A percentile compares a stretch with the other conserved stretches of the same genome.
phyloP scores from a whole-genome alignment of 2,797 vertebrate genomes.

The Pseudochirops corinnae region DNA sequence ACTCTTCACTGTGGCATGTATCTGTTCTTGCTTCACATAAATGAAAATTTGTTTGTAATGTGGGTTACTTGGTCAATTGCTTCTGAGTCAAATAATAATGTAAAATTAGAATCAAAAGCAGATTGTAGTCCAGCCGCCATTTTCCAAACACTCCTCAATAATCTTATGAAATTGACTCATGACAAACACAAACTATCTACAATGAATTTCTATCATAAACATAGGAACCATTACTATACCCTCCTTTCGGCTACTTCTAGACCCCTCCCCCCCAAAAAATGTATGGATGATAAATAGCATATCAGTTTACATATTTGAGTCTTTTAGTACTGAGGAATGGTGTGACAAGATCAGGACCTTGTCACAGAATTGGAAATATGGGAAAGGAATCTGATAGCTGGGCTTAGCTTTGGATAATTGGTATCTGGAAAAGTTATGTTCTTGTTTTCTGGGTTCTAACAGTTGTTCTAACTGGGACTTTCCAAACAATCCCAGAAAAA shows the following conservation, averaged over 20 bases:
- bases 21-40: background rate
- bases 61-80: background rate
- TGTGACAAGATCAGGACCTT: background rate
- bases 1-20: background rate
- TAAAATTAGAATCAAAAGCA: background rate
- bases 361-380: background rate
- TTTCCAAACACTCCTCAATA: background rate
- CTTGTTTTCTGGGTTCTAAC: background rate
- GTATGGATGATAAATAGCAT: background rate
- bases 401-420: background rate
- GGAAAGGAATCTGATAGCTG: background rate
- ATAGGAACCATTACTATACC: background rate
- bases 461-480: rapidly evolving
- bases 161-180: background rate
- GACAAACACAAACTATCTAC: background rate
- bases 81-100: background rate
- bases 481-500: background rate
- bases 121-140: background rate
- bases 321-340: rapidly evolving
- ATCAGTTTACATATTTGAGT: background rate
- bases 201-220: background rate
- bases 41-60: background rate
- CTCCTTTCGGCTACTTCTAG: background rate
- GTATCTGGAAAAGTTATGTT: background rate
- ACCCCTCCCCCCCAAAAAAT: background rate